Conservation (phyloP, 2,888 invertebrate genomes). For the Spialia ferax region DNA sequence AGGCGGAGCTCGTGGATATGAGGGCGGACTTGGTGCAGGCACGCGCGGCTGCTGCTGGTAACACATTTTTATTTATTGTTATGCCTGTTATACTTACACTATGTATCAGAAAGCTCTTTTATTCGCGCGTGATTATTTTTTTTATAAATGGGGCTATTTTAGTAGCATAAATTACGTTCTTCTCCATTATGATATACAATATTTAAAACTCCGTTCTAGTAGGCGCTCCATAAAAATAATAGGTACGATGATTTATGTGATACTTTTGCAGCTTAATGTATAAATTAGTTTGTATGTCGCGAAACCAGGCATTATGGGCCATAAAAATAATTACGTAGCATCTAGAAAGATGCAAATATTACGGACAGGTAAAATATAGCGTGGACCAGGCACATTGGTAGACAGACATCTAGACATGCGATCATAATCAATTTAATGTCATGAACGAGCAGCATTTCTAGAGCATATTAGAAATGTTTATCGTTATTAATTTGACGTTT, state of each 20-base stretch:
- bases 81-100: neutral
- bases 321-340: constrained; percentile 31
- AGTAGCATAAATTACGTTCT: too few relatives aligned
- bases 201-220: neutral
- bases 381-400: neutral
- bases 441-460: neutral
- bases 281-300: constrained; percentile 1
- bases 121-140: too few relatives aligned
- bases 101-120: too few relatives aligned
- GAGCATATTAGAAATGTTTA: neutral
- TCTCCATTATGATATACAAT: neutral
- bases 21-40: constrained; percentile 91
- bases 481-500: too few relatives aligned
- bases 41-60: constrained; percentile 82
- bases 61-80: constrained; percentile 41
- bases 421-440: neutral
- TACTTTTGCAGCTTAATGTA: neutral
- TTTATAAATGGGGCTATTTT: neutral
- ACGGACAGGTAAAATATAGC: neutral
- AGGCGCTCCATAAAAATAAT: neutral
- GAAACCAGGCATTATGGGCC: constrained; percentile 23
- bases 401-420: neutral
- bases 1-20: constrained; percentile 93
- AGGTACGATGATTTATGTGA: neutral
- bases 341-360: constrained; percentile 19